phyloP scores from a whole-genome alignment of 2,888 invertebrate species.

The Temnothorax unifasciatus region DNA sequence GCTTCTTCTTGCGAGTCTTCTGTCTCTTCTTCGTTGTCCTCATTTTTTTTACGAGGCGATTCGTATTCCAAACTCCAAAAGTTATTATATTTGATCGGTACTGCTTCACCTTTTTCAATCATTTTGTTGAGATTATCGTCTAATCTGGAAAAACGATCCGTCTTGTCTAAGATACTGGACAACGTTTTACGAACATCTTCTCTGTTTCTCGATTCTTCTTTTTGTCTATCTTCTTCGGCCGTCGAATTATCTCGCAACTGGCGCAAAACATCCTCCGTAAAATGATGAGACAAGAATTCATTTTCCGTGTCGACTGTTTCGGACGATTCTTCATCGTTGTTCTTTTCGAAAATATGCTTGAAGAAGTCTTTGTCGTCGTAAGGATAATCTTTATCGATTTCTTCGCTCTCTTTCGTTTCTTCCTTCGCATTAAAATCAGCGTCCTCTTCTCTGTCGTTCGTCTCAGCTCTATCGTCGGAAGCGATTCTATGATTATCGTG shows the following conservation, averaged over 20 bases:
- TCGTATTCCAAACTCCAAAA: conserved; percentile 88
- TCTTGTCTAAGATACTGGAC: conserved; percentile 70
- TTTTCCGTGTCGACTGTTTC: conserved; percentile 47
- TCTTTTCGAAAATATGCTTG: conserved; percentile 38
- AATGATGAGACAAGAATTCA: conserved; percentile 64
- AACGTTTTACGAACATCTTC: conserved; percentile 64
- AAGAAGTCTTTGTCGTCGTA: conserved; percentile 66
- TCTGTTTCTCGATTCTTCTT: conserved; percentile 19
- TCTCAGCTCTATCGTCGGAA: background rate
- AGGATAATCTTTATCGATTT: conserved; percentile 11
- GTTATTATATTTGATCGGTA: conserved; percentile 87
- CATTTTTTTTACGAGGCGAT: conserved; percentile 82
- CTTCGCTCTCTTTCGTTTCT: conserved; percentile 16
- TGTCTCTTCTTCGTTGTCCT: background rate
- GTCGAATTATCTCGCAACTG: conserved; percentile 53
- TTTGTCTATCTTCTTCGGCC: conserved; percentile 46
- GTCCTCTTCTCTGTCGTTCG: background rate
- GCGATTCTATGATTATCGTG: background rate
- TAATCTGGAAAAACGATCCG: conserved; percentile 69
- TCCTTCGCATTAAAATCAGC: background rate
- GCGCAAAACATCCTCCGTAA: conserved; percentile 58
- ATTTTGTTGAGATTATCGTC: conserved; percentile 86
- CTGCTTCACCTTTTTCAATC: conserved; percentile 86
- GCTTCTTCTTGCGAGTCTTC: conserved; percentile 15
- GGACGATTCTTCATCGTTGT: background rate